Conservation (phyloP, 2,888 invertebrate species). For the Linnaemya vulpina region DNA sequence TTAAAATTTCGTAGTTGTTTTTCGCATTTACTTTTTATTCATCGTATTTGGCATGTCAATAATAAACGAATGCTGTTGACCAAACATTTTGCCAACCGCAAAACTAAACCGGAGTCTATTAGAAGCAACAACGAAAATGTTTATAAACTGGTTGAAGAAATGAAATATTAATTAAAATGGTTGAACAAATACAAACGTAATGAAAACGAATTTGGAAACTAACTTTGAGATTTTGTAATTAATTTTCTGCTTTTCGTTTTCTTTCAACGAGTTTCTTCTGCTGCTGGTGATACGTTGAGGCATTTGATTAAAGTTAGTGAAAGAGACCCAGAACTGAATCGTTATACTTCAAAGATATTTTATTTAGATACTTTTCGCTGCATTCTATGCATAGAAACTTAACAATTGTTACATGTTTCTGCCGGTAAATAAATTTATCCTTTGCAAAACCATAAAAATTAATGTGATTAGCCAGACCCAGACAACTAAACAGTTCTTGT, state of each 20-base stretch:
- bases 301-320: not conserved
- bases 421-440: no score
- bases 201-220: not conserved
- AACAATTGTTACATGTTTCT: no score
- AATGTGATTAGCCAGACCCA: no score
- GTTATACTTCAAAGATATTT: no score
- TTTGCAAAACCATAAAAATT: no score
- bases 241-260: slow-evolving; percentile 2
- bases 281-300: not conserved
- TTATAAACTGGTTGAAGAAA: slow-evolving; percentile 37
- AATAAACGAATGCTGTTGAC: slow-evolving; percentile 58
- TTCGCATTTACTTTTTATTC: not conserved
- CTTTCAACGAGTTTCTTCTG: not conserved
- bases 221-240: not conserved
- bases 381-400: no score
- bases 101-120: slow-evolving; percentile 40
- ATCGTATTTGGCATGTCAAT: slow-evolving; percentile 54
- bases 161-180: slow-evolving; percentile 53
- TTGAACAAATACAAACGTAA: slow-evolving; percentile 25
- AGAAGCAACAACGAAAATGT: slow-evolving; percentile 19
- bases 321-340: no score
- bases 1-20: slow-evolving; percentile 7
- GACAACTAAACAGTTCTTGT: no score
- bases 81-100: slow-evolving; percentile 54
- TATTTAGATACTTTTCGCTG: no score